Conservation (phyloP, 2,888 invertebrate genomes). For the Deilephila elpenor region DNA sequence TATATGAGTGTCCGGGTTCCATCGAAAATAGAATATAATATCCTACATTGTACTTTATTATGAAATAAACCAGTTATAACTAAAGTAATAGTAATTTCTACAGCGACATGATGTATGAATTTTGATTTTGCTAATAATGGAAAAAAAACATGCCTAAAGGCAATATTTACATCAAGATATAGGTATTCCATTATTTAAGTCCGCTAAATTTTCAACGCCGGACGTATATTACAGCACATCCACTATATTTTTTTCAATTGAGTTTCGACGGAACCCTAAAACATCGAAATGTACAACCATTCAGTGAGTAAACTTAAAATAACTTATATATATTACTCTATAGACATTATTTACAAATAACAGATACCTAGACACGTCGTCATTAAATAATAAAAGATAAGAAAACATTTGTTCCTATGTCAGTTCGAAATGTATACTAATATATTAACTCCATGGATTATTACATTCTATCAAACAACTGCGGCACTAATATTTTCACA, state of each 20-base stretch:
- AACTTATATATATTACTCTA: slow-evolving; percentile 15
- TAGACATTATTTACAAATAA: background rate
- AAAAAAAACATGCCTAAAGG: background rate
- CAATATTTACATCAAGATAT: background rate
- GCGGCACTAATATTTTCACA: too few species aligned
- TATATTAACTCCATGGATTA: too few species aligned
- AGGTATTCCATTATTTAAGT: background rate
- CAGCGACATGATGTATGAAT: background rate
- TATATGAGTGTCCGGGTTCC: background rate
- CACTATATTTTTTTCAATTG: background rate
- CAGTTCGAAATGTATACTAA: slow-evolving; percentile 1
- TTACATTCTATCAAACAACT: too few species aligned
- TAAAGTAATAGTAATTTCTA: background rate
- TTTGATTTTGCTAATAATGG: background rate
- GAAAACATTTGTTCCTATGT: slow-evolving; percentile 14
- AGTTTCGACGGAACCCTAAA: background rate
- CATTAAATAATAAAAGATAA: background rate
- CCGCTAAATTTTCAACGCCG: background rate
- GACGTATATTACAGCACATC: background rate
- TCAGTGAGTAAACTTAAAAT: slow-evolving; percentile 4
- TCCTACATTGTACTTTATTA: background rate
- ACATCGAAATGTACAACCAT: slow-evolving; percentile 17
- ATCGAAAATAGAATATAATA: background rate
- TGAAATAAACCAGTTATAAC: background rate
- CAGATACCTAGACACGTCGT: background rate